Percentiles rank a stretch among this genome's conserved stretches.
These are phyloP conservation scores for Eristalinus aeneus DNA, from an alignment of 2,888 invertebrate species.

Conservation along the genomic window DNA sequence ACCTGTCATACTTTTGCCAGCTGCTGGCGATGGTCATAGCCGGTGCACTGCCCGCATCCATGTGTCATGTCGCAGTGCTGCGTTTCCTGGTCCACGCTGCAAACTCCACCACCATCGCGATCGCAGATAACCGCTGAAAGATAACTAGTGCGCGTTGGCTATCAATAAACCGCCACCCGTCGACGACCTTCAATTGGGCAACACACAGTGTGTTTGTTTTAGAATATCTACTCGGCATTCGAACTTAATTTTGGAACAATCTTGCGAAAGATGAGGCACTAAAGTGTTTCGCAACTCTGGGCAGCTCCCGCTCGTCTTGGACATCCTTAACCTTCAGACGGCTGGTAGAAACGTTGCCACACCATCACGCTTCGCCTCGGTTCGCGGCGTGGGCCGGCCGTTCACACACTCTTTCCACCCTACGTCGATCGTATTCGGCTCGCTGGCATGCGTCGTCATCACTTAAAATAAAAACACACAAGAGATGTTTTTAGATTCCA, in stretches of 20 bases:
- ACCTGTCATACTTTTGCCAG: slow-evolving; percentile 27
- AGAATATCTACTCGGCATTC: background rate
- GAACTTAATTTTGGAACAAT: slow-evolving; percentile 10
- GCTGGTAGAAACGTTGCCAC: background rate
- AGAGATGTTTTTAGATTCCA: background rate
- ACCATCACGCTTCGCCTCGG: background rate
- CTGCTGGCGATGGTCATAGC: background rate
- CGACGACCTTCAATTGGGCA: background rate
- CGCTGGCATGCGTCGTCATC: slow-evolving; percentile 14
- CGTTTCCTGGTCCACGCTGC: slow-evolving; percentile 33
- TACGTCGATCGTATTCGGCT: background rate
- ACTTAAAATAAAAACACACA: slow-evolving; percentile 28
- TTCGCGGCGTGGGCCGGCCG: slow-evolving; percentile 16
- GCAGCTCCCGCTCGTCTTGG: background rate
- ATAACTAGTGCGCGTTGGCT: background rate
- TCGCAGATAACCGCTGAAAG: slow-evolving; percentile 23
- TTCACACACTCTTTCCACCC: background rate
- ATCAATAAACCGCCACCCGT: background rate
- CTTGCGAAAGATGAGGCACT: slow-evolving; percentile 17
- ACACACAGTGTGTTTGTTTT: background rate
- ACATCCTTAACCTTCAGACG: slow-evolving; percentile 56
- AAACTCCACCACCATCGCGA: background rate
- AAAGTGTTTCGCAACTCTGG: slow-evolving; percentile 25
- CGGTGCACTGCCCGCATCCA: slow-evolving; percentile 15
- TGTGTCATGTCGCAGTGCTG: background rate